phyloP scores from a whole-genome alignment of 2,888 invertebrate species.

The Meteorus cinctellus region DNA sequence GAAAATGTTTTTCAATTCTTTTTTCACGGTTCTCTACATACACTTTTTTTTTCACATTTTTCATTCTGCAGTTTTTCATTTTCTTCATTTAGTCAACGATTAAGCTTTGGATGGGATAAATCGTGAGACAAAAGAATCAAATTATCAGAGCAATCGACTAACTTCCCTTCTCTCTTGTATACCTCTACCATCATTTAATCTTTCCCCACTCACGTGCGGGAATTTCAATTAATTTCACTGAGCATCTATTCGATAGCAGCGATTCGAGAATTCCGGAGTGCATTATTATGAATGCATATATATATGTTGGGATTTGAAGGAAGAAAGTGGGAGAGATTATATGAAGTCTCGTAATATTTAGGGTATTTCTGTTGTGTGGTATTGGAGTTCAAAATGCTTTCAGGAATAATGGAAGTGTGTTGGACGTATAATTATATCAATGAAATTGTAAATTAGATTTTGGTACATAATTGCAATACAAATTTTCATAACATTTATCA shows the following conservation, averaged over 20 bases:
- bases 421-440: too few species aligned
- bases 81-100: conserved; percentile 5
- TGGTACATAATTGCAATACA: too few species aligned
- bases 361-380: not conserved
- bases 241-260: conserved; percentile 3
- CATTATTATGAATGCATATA: not conserved
- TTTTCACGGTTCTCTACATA: not conserved
- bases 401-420: too few species aligned
- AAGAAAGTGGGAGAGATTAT: not conserved
- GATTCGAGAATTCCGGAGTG: not conserved
- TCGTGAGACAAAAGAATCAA: not conserved
- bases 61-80: not conserved
- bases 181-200: not conserved
- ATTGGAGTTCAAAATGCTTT: too few species aligned
- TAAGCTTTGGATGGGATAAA: not conserved
- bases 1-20: not conserved
- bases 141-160: conserved; percentile 13
- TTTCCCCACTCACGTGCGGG: conserved; percentile 3
- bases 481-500: too few species aligned
- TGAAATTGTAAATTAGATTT: too few species aligned
- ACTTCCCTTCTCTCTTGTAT: not conserved
- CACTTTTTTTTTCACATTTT: not conserved
- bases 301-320: not conserved
- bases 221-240: conserved; percentile 11
- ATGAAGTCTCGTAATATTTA: not conserved